Base-by-base conservation (phyloP, 1,140 invertebrate species). In the Calliphora vicina region DNA sequence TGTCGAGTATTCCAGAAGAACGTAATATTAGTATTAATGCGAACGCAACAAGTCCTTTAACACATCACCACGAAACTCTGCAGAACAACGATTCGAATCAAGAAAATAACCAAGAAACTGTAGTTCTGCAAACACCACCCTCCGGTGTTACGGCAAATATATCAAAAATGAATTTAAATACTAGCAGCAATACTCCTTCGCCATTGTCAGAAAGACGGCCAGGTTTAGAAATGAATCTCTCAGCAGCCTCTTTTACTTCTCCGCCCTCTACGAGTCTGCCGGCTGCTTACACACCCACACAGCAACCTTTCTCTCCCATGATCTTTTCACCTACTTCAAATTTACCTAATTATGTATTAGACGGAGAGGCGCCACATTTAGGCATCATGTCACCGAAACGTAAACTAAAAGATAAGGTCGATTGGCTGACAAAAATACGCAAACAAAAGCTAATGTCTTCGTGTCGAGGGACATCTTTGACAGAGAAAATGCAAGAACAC, bases 321-420 rank as follows among this genome's bases (percentile, higher is more conserved):
- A 87, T 94, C 89, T 90, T 89, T 72, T 95, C 94, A 0, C 95
- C 95, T 0, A 96, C 95, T 0, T 91, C 92, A 6, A 94, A 96
- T 90, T 90, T 97, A 26, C 96, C 96, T 0, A 95, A 96, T 90
- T 96, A 93, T 84, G 95, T 95, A 0, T 84, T 95, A 4, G 94
- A 95, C 85, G 95, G 95, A 1, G 93, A 93, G 25, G 95, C 95
- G 0, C 95, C 95, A 0, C 95, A 96, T 87, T 90, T 95, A 78
- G 91, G 93, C 25, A 90, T 94, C 67, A 93, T 93, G 91, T 95
- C 95, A 0, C 94, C 95, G 0, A 92, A 92, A 57, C 94, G 94
- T 76, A 92, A 92, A 80, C 84, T 86, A 72, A 93, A 93, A 84
- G 92, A 94, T 27, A 93, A 94, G 83, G 91, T 94, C 0, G 93